Conservation (phyloP, 2,888 invertebrate species). For the Campoplex capitator region DNA sequence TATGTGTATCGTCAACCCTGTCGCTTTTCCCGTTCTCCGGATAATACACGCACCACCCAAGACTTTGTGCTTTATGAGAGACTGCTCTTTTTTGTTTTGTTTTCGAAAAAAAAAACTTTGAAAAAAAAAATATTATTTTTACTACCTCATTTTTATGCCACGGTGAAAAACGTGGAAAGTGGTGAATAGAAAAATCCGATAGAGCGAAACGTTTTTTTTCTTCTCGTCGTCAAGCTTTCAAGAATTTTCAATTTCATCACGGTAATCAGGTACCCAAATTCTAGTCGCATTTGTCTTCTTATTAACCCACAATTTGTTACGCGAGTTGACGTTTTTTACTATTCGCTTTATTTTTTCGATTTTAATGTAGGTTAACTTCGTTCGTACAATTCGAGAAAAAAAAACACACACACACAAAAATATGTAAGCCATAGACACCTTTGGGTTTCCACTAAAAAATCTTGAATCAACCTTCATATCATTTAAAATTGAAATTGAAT, state of each 20-base stretch:
- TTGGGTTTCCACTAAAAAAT: too few species aligned
- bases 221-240: not conserved
- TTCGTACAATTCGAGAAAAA: too few species aligned
- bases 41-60: slow-evolving; percentile 49
- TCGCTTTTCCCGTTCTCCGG: slow-evolving; percentile 68
- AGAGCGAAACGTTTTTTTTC: slow-evolving; percentile 12
- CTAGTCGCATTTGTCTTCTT: not conserved
- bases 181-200: slow-evolving; percentile 22
- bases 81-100: slow-evolving; percentile 14
- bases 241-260: not conserved
- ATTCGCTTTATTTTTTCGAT: not conserved
- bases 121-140: slow-evolving; percentile 23
- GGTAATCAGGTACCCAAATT: not conserved
- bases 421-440: too few species aligned
- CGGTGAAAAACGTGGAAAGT: not conserved
- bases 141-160: slow-evolving; percentile 1
- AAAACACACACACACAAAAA: too few species aligned
- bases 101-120: slow-evolving; percentile 1
- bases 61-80: slow-evolving; percentile 37
- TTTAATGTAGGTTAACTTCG: too few species aligned
- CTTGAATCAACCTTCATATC: too few species aligned
- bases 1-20: slow-evolving; percentile 28
- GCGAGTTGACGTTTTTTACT: not conserved
- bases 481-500: too few species aligned
- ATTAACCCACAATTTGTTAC: not conserved